Base-by-base conservation (phyloP, 2,797 vertebrate species). In the Ptychadena robeensis region DNA sequence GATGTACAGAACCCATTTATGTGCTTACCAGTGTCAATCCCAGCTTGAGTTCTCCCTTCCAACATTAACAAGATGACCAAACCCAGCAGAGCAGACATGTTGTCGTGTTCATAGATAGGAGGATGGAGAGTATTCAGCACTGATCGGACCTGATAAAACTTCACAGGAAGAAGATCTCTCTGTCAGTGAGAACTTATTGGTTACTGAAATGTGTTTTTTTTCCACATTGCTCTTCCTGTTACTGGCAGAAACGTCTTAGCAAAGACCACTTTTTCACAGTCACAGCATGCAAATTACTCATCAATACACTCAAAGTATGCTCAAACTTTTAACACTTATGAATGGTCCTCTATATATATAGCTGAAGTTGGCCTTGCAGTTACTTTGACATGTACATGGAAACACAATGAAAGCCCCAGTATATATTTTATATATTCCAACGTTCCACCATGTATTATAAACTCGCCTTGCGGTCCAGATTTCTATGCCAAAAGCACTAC, bases 161-260 rank as follows among this genome's bases (percentile, higher is more conserved):
- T 48, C 18, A 85, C 82, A 80, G 78, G 78, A 76, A 81, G 83
- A 76, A 40, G 27, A 61, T 57, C 37, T 68, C 14, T 27, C 57
- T 10, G 59, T 53, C 32, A 48, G 74, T 63, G 66, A 57, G 61
- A 80, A 80, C 71, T 70, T 61, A 65, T 59, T 85, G 77, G 76
- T 67, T 63, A 80, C 22, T 28, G 27, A 63, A 32, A 44, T 59
- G 18, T 34, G n/a, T 69, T 61, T n/a, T 2, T 61, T 27, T 28
- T 48, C n/a, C 14, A 75, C 40, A 28, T 31, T 27, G 67, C 9
- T 68, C 35, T 75, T 80, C 69, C 77, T 84, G 82, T 69, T 83
- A 34, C 22, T 35, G 28, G 37, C 34, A 30, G 11, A 64, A 22
- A 27, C 32, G 9, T 57, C 31, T 28, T 63, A 61, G 68, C 70